Base-by-base conservation (phyloP, 2,113 vertebrate species). In the Ramphastos sulfuratus region DNA sequence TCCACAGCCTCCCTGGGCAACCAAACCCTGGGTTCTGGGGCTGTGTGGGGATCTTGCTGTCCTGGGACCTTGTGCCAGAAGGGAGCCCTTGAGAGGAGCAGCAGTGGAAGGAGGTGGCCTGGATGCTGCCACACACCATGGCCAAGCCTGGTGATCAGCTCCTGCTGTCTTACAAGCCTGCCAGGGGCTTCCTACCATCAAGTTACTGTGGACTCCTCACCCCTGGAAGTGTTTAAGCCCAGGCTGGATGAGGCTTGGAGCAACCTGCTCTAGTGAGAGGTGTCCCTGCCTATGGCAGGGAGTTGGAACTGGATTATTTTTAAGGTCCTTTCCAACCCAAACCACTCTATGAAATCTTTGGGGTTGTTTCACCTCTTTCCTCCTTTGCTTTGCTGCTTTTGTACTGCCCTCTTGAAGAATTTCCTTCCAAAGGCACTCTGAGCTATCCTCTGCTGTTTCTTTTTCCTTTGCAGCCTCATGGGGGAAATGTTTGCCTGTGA, bases 401-500 rank as follows among this genome's bases (percentile, higher is more conserved):
- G 37, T 30, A 28, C 28, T 56, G 55, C 10, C 30, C 55, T 56
- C 27, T 30, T 28, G 24, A 16, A 30, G 18, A 16, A 5, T 9
- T 27, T 78, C 60, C 61, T 74, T 10, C 23, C 5, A 23, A 82
- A 60, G 3, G 75, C 78, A 2, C 92, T 75, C 0, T 7, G 78
- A 97, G 90, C 92, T 92, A 84, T 93, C 93, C 86, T 95, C 69
- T 97, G 94, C 92, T 96, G 30, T 92, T 82, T 96, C 93, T 96
- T 74, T 92, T 95, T 94, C 97, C 94, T 97, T 95, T 95, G 94
- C 97, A 98, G 98, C 97, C 97, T 97, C 96, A 86, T 92, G 97
- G 95, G 97, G 97, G 97, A 97, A 97, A 82, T 97, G 74, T 95
- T 95, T 98, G 96, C 97, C 97, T 96, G 98, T 98, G 97, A 98